A percentile compares a stretch with the other conserved stretches of the same genome.
Conservation (phyloP, 2,113 vertebrate genomes). For the Indri indri region DNA sequence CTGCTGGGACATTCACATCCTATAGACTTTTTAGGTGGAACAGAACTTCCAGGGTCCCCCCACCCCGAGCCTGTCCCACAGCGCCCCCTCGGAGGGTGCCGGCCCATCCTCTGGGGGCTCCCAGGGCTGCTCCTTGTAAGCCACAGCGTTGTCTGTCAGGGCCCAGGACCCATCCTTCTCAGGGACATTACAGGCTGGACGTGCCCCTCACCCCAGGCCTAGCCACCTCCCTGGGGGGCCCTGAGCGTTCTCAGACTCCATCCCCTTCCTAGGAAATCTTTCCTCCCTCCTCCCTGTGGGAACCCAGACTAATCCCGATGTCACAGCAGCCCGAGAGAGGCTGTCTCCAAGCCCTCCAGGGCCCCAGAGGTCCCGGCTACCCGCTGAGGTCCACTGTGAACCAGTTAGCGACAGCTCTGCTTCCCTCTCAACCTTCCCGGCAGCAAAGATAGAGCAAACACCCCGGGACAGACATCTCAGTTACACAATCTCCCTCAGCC, state of each 20-base stretch:
- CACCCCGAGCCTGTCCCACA: neutral
- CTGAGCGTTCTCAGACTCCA: neutral
- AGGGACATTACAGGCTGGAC: neutral
- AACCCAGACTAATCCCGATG: neutral
- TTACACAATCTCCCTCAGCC: neutral
- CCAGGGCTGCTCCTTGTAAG: neutral
- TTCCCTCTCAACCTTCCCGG: neutral
- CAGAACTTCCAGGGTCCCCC: neutral
- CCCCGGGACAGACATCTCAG: neutral
- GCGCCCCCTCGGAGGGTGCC: neutral
- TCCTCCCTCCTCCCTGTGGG: neutral
- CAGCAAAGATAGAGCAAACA: neutral
- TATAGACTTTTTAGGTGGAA: accelerated
- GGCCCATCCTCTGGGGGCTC: neutral
- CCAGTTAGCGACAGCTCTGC: neutral
- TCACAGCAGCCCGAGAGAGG: neutral
- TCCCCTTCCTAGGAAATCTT: neutral
- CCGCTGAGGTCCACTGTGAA: neutral
- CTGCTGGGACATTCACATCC: no score
- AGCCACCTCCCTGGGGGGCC: neutral
- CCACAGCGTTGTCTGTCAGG: no score
- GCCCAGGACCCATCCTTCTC: neutral
- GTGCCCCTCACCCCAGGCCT: neutral
- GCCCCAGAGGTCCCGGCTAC: neutral
- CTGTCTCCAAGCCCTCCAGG: neutral